These are phyloP conservation scores for Mus pahari DNA, from an alignment of 2,113 vertebrate genomes.

Conservation along the genomic window DNA sequence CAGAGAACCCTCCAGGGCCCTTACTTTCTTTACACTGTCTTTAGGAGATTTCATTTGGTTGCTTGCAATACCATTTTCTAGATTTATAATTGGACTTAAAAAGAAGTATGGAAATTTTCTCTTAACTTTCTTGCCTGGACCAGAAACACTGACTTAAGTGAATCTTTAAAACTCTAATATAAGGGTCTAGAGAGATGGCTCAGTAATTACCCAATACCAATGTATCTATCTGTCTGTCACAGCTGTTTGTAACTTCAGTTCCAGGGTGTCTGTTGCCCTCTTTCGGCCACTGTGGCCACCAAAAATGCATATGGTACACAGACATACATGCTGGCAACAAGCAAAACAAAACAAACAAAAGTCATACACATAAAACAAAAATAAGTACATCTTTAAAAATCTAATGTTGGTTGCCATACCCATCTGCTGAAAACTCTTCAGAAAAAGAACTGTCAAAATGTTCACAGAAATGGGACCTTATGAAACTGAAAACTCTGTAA, in stretches of 20 bases:
- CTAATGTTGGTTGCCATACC: not conserved
- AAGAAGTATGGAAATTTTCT: not conserved
- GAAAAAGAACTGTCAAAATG: not conserved
- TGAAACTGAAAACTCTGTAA: too few species aligned
- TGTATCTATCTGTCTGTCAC: not conserved
- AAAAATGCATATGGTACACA: not conserved
- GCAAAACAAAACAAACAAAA: not conserved
- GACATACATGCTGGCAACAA: not conserved
- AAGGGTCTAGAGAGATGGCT: not conserved
- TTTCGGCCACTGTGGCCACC: too few species aligned
- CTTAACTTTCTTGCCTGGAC: not conserved
- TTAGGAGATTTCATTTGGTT: not conserved
- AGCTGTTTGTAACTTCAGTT: not conserved
- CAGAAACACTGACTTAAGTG: not conserved
- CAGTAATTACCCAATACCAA: not conserved
- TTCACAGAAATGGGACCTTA: too few species aligned
- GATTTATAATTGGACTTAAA: not conserved
- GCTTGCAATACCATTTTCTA: not conserved
- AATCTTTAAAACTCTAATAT: not conserved
- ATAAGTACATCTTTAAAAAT: not conserved
- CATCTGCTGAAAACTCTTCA: not conserved
- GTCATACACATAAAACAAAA: not conserved
- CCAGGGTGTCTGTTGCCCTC: not conserved
- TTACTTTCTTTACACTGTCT: not conserved
- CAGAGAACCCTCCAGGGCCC: not conserved